Evolutionary conservation across 1,140 invertebrate species (phyloP).

Genomic region (Cydia fagiglandana): DNA sequence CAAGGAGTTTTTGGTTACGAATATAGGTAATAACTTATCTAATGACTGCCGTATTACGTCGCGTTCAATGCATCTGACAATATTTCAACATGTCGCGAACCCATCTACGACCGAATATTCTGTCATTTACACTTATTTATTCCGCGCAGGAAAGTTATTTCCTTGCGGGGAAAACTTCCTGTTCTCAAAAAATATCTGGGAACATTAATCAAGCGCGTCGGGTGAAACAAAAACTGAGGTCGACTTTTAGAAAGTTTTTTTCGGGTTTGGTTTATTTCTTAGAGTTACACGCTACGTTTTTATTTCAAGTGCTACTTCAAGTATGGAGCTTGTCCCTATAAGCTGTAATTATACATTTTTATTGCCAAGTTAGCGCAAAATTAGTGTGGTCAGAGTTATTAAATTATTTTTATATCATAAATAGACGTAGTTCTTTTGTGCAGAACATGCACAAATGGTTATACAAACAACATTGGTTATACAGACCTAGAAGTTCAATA

Average conservation of each 20-base stretch:
- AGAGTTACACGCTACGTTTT: too few relatives aligned
- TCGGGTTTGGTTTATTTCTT: not conserved
- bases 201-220: slow-evolving; percentile 20
- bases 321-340: too few relatives aligned
- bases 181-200: slow-evolving; percentile 6
- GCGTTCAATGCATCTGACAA: not conserved
- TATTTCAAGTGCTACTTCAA: too few relatives aligned
- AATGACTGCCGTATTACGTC: not conserved
- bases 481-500: too few relatives aligned
- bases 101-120: not conserved
- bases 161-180: slow-evolving; percentile 13
- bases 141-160: slow-evolving; percentile 26
- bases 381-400: too few relatives aligned
- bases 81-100: not conserved
- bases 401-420: too few relatives aligned
- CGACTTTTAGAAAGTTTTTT: not conserved
- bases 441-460: too few relatives aligned
- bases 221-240: slow-evolving; percentile 24
- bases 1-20: not conserved
- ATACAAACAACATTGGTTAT: too few relatives aligned
- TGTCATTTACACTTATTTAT: slow-evolving; percentile 5
- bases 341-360: not conserved
- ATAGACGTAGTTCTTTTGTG: too few relatives aligned
- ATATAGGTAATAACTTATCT: not conserved
- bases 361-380: not conserved